A percentile compares a stretch with the other conserved stretches of the same genome.
Evolutionary conservation across 1,140 invertebrate species (phyloP).

Genomic region (Drosophila burlai): DNA sequence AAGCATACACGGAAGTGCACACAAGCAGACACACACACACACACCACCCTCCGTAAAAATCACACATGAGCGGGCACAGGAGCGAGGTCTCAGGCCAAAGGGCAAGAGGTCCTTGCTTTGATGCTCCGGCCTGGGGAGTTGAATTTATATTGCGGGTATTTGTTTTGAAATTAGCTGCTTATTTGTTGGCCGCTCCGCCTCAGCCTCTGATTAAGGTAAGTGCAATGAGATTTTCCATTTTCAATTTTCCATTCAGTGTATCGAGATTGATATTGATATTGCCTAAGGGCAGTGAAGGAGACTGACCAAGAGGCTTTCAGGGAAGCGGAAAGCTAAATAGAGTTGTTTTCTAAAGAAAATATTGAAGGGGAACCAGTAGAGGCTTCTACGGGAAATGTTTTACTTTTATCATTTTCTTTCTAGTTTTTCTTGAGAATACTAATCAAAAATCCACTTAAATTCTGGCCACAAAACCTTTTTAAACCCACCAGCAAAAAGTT

Average conservation of each 20-base stretch:
- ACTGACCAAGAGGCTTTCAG: not conserved
- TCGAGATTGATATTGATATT: slow-evolving; percentile 39
- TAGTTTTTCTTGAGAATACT: not conserved
- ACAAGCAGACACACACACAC: slow-evolving; percentile 30
- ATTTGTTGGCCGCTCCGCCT: slow-evolving; percentile 40
- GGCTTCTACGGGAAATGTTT: not conserved
- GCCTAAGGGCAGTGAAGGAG: slow-evolving; percentile 1
- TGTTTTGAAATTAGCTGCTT: slow-evolving; percentile 66
- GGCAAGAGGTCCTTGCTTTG: slow-evolving; percentile 57
- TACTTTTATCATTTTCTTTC: not conserved
- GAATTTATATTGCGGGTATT: slow-evolving; percentile 57
- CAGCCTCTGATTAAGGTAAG: slow-evolving; percentile 44
- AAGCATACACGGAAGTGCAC: slow-evolving; percentile 68
- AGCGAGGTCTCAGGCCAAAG: slow-evolving; percentile 44
- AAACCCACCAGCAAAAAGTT: not conserved
- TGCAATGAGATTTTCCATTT: slow-evolving; percentile 40
- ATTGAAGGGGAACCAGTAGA: not conserved
- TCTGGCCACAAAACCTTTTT: not conserved
- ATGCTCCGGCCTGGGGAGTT: slow-evolving; percentile 27
- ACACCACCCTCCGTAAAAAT: slow-evolving; percentile 21
- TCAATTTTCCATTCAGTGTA: slow-evolving; percentile 17
- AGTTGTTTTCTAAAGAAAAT: slow-evolving; percentile 21
- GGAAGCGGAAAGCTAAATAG: not conserved
- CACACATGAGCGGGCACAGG: slow-evolving; percentile 45
- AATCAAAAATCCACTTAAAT: not conserved